phyloP scores from a whole-genome alignment of 2,113 vertebrate genomes.

The Ameiurus melas region DNA sequence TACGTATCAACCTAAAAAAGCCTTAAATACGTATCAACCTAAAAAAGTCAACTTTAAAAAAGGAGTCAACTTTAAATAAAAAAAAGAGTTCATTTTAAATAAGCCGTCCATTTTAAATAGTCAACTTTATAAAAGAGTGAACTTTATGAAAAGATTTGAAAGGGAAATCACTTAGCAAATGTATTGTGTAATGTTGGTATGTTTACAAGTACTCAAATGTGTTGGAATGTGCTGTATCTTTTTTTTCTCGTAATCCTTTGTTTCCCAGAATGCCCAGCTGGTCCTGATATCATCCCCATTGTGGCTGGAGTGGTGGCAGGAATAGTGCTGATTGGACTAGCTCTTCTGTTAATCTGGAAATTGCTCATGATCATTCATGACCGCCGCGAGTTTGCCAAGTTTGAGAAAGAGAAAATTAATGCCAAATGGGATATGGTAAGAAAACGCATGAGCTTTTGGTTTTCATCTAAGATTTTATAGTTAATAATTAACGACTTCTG shows the following conservation, averaged over 20 bases:
- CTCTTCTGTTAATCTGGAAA: constrained; percentile 95
- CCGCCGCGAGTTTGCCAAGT: constrained; percentile 97
- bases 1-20: too few relatives aligned
- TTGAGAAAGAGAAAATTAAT: constrained; percentile 99
- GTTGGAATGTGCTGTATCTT: not conserved
- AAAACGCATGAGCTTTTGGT: constrained; percentile 18
- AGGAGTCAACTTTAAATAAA: too few relatives aligned
- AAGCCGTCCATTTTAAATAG: too few relatives aligned
- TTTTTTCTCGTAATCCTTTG: not conserved
- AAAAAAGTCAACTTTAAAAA: too few relatives aligned
- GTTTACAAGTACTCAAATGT: not conserved
- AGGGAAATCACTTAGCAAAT: not conserved
- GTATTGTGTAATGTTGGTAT: not conserved
- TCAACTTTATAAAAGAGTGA: too few relatives aligned
- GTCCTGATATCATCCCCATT: constrained; percentile 96
- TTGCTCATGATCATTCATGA: constrained; percentile 99
- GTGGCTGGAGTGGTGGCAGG: constrained; percentile 96
- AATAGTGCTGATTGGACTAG: constrained; percentile 96
- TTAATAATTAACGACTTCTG: not conserved
- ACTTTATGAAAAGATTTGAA: too few relatives aligned
- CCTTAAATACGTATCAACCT: too few relatives aligned
- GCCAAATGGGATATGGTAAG: constrained; percentile 99
- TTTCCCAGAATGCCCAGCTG: constrained; percentile 84
- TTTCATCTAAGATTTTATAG: not conserved
- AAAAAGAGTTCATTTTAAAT: too few relatives aligned